A percentile compares a stretch with the other conserved stretches of the same genome.
phyloP scores from a whole-genome alignment of 2,113 vertebrate species.

The Phyllostomus discolor region DNA sequence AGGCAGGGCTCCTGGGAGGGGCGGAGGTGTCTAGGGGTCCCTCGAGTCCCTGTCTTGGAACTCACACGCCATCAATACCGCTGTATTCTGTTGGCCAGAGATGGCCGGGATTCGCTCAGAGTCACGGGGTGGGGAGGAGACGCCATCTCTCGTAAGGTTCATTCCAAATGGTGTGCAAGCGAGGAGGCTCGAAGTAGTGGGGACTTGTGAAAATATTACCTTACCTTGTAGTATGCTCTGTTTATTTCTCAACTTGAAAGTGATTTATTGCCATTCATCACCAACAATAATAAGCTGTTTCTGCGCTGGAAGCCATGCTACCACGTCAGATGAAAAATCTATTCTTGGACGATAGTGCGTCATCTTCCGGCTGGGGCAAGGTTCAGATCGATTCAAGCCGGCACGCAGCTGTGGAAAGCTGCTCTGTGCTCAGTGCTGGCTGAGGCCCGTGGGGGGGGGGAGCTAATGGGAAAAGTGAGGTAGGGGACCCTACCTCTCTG shows the following conservation, averaged over 20 bases:
- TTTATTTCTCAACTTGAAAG: not conserved
- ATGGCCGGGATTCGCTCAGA: not conserved
- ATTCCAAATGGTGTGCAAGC: not conserved
- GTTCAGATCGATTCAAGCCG: not conserved
- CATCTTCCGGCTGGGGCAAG: not conserved
- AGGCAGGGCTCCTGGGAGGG: not conserved
- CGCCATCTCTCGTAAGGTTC: rapidly evolving
- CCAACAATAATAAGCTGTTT: not conserved
- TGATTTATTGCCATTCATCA: not conserved
- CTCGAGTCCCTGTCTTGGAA: not conserved
- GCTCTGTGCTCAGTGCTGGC: not conserved
- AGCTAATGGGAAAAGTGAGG: not conserved
- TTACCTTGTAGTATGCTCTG: not conserved
- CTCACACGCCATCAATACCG: not conserved
- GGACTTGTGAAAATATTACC: not conserved
- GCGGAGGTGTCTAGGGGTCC: rapidly evolving
- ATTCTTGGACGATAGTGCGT: not conserved
- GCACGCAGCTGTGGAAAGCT: not conserved
- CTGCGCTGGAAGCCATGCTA: not conserved
- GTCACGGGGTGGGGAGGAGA: not conserved
- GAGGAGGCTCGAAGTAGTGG: not conserved
- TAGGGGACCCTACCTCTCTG: too few relatives aligned
- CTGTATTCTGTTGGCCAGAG: not conserved
- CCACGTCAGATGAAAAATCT: not conserved
- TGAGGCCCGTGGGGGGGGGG: not conserved